Evolutionary conservation across 2,797 vertebrate genomes (phyloP).

Genomic region (Semotilus atromaculatus): DNA sequence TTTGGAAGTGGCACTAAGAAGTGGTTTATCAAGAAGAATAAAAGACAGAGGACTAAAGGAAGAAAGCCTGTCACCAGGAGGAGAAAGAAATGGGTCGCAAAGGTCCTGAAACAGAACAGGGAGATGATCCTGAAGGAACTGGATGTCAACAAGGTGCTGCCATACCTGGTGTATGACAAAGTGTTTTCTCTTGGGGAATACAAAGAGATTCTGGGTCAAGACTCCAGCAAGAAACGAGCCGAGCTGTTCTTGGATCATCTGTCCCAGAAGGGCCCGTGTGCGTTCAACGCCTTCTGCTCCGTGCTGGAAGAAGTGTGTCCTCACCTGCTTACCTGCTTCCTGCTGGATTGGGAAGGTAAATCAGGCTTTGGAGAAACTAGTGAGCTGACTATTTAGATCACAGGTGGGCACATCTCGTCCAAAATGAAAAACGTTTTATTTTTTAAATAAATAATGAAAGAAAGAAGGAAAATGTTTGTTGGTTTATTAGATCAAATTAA

Average conservation of each 20-base stretch:
- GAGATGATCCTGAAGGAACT: slow-evolving; percentile 84
- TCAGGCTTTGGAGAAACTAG: not conserved
- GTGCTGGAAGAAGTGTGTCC: slow-evolving; percentile 90
- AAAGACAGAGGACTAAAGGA: slow-evolving; percentile 72
- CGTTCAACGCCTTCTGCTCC: slow-evolving; percentile 86
- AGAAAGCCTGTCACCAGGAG: slow-evolving; percentile 74
- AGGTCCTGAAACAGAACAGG: slow-evolving; percentile 80
- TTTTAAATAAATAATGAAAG: no score
- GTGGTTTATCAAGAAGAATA: slow-evolving; percentile 84
- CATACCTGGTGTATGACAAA: slow-evolving; percentile 84
- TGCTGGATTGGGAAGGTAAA: slow-evolving; percentile 88
- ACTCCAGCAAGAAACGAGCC: slow-evolving; percentile 75
- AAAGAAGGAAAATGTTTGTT: no score
- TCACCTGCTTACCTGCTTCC: slow-evolving; percentile 87
- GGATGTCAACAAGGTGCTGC: slow-evolving; percentile 84
- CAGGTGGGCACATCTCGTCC: not conserved
- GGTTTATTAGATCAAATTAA: no score
- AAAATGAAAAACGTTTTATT: no score
- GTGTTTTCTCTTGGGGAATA: slow-evolving; percentile 89
- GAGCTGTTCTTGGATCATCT: slow-evolving; percentile 88
- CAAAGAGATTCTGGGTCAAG: slow-evolving; percentile 84
- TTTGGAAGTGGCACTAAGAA: slow-evolving; percentile 79
- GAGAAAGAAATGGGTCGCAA: slow-evolving; percentile 78
- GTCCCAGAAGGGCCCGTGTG: slow-evolving; percentile 83
- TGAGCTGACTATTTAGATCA: not conserved